These are phyloP conservation scores for Actinia tenebrosa DNA, from an alignment of 64 coral and sea anemone genomes.

Conservation along the genomic window DNA sequence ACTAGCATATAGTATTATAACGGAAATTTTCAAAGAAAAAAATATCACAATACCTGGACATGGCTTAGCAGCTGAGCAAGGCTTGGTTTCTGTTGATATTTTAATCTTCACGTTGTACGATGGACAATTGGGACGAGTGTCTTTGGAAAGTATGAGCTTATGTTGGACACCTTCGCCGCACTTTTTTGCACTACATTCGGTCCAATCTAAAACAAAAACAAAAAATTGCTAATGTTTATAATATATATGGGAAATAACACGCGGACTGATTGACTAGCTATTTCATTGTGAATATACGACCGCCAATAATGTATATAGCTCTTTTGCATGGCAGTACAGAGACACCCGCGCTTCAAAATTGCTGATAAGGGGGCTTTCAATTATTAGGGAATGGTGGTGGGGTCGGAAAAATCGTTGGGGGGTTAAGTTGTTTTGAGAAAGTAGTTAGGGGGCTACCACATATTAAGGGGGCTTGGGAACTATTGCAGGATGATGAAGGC, in stretches of 20 bases:
- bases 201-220: not conserved
- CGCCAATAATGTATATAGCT: no score
- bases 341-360: no score
- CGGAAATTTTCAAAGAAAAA: not conserved
- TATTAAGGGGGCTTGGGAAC: no score
- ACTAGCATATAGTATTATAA: no score
- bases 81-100: not conserved
- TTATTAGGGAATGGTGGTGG: no score
- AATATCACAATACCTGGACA: not conserved
- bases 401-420: no score
- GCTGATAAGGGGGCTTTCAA: no score
- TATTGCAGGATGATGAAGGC: no score
- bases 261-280: not conserved
- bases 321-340: no score
- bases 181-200: not conserved
- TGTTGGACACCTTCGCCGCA: not conserved
- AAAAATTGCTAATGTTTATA: not conserved
- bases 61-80: conserved; percentile 2
- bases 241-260: not conserved
- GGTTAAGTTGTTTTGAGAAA: no score
- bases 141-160: conserved; percentile 8
- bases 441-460: no score
- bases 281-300: no score
- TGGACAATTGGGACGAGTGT: conserved; percentile 16
- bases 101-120: conserved; percentile 23